Evolutionary conservation across 1,140 invertebrate genomes (phyloP), one percentile per base, ranked within the genome.

Genomic region (Conus ventricosus): DNA sequence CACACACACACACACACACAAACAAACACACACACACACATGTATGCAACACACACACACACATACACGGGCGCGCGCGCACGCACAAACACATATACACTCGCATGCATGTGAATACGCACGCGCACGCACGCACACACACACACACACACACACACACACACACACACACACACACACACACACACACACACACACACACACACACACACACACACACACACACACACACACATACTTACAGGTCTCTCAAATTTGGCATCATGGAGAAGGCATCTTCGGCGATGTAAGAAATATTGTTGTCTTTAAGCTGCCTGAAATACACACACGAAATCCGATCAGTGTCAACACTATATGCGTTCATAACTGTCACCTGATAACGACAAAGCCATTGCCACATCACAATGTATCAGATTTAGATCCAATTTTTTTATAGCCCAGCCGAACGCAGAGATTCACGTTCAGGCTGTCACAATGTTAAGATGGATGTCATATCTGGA

Each of bases 221-320:
- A 71, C 23, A 71, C 67, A 71, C 17, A 71, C 67, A 71, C 15
- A 71, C 67, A 71, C 67, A 71, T 1, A 71, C 84, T 85, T 75
- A 85, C 84, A 85, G 60, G 23, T 75, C 63, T n/a, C 39, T 85
- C 13, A 85, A 51, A 75, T 85, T 71, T 4, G 84, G 84, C 84
- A 85, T 85, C 84, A 85, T 53, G 7, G 84, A 85, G n/a, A 85
- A 85, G 6, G 84, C 84, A n/a, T 85, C 63, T 10, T 71, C 63
- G 7, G 84, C 63, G 27, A 85, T 85, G 60, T 51, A 75, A 60
- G 51, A 75, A 54, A 85, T 85, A 17, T 71, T 67, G 60, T 85
- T 85, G 60, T 51, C 54, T 10, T 71, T 67, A 27, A 85, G 39
- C 20, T 85, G 57, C n/a, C 84, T 85, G 84, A 54, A 81, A 23